Base-by-base conservation (phyloP, 2,888 invertebrate species). In the Melolontha melolontha region DNA sequence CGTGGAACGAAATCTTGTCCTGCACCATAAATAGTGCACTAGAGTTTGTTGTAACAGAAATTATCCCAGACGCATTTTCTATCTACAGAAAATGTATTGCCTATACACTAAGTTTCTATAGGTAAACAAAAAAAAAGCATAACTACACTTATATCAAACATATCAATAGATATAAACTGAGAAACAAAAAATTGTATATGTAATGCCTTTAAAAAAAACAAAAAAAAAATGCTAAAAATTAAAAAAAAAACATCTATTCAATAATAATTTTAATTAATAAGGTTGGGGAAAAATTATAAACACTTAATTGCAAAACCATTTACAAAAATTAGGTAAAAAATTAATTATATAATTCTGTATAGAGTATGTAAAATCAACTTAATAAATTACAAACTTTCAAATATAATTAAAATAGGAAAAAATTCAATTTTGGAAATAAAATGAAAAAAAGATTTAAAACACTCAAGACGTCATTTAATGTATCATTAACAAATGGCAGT, bases 1-100 rank as follows among this genome's bases (percentile, higher is more conserved):
- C 10, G 10, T 34, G 10, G 2, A 34, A 34, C 10, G 34, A 34
- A 34, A 34, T 10, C 6, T 34, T 34, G n/a, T 34, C 1, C 34
- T 34, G 34, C 34, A 34, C 34, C 7, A 34, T 10, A 34, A 34
- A 10, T 10, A 34, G 34, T 34, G 34, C 29, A 6, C 34, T 34
- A 34, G 34, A 34, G 34, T 34, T 34, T 10, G 10, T 34, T 34
- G 34, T 34, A 34, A 34, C n/a, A 62, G 47, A 62, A 62, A 47
- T 62, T 47, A 47, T 62, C 49, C 59, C 47, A 12, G 47, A 39
- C 41, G 29, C 47, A 41, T 29, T 29, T 49, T 14, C 34, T 62
- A 62, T 62, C 59, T 62, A 62, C 59, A 62, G 34, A 62, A 49
- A 54, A 54, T 40, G 14, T 39, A 54, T 47, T 59, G 14, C 47